Evolutionary conservation across 2,113 vertebrate species (phyloP).

Genomic region (Salvator merianae): DNA sequence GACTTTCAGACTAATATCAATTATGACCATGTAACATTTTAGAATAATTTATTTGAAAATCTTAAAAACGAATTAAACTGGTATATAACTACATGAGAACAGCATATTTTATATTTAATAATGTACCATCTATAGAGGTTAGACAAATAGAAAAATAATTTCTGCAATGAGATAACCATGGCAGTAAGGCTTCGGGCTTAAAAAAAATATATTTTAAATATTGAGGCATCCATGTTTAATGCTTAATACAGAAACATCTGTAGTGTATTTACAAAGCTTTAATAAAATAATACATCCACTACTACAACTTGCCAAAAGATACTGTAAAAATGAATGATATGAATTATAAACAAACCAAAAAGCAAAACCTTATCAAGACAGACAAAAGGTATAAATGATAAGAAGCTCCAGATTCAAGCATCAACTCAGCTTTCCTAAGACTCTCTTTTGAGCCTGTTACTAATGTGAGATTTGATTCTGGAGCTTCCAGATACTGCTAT

Average conservation of each 20-base stretch:
- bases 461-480: too few relatives aligned
- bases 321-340: not conserved
- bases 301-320: not conserved
- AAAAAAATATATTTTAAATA: not conserved
- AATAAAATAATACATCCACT: not conserved
- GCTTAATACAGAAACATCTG: not conserved
- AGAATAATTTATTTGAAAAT: conserved; percentile 8
- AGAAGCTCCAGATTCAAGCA: not conserved
- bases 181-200: not conserved
- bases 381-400: not conserved
- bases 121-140: not conserved
- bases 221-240: not conserved
- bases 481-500: too few relatives aligned
- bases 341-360: too few relatives aligned
- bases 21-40: conserved; percentile 10
- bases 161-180: not conserved
- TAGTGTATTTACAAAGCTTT: not conserved
- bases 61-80: conserved; percentile 9
- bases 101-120: conserved; percentile 7
- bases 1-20: not conserved
- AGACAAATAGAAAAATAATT: conserved; percentile 5
- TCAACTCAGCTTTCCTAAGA: not conserved
- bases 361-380: not conserved
- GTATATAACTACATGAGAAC: not conserved
- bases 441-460: too few relatives aligned